Conservation (phyloP, 2,888 invertebrate species). For the Lymantria monacha region DNA sequence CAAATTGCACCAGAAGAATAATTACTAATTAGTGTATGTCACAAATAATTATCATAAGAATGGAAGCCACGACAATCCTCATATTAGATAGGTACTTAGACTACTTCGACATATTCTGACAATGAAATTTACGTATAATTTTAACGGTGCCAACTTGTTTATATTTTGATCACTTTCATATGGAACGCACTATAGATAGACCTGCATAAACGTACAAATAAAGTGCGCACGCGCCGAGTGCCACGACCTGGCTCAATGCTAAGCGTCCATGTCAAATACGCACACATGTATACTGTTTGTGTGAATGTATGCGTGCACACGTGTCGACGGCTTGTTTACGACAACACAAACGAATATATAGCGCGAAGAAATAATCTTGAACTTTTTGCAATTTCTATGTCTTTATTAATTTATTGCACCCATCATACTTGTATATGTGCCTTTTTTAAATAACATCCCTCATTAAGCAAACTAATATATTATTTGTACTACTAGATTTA, state of each 20-base stretch:
- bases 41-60: no score
- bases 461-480: no score
- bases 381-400: slow-evolving; percentile 36
- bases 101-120: no score
- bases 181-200: slow-evolving; percentile 17
- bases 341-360: slow-evolving; percentile 56
- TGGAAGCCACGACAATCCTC: no score
- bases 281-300: slow-evolving; percentile 20
- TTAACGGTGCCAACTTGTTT: slow-evolving; percentile 18
- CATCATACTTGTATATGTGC: no score
- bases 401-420: no score
- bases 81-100: no score
- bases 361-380: slow-evolving; percentile 39
- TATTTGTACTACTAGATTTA: no score
- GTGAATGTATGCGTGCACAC: slow-evolving; percentile 32
- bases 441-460: no score
- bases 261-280: slow-evolving; percentile 37
- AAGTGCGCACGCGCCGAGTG: slow-evolving; percentile 69
- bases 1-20: no score
- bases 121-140: neutral
- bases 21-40: no score
- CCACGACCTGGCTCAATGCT: slow-evolving; percentile 81
- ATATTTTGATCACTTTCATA: slow-evolving; percentile 2
- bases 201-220: slow-evolving; percentile 46
- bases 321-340: slow-evolving; percentile 63